Percentiles rank a stretch among this genome's conserved stretches.
Evolutionary conservation across 2,113 vertebrate species (phyloP).

Genomic region (Lucifuga dentata): DNA sequence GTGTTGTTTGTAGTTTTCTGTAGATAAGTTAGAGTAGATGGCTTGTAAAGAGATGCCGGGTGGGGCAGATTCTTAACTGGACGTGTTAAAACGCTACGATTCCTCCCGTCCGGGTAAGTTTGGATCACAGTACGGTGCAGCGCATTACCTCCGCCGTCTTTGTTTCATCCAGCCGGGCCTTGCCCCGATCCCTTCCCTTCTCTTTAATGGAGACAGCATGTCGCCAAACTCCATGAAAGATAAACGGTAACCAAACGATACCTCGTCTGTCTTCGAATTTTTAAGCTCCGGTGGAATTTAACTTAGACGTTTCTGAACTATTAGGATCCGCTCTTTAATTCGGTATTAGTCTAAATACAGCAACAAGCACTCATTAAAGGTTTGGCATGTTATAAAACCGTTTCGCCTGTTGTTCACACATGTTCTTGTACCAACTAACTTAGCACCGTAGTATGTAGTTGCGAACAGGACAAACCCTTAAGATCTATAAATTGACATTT

Average conservation of each 20-base stretch:
- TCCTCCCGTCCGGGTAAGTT: slow-evolving; percentile 78
- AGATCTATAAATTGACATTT: slow-evolving; percentile 25
- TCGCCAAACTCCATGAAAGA: slow-evolving; percentile 50
- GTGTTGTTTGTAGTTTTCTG: background rate
- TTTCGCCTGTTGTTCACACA: background rate
- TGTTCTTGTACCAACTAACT: slow-evolving; percentile 37
- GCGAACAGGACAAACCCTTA: background rate
- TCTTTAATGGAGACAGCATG: slow-evolving; percentile 25
- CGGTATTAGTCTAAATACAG: background rate
- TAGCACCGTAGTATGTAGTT: background rate
- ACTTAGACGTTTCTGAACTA: rapidly evolving
- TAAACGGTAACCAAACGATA: background rate
- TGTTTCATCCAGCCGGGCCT: slow-evolving; percentile 73
- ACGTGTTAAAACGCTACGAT: slow-evolving; percentile 44
- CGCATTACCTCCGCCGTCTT: slow-evolving; percentile 62
- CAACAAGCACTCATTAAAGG: rapidly evolving
- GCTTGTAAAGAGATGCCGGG: slow-evolving; percentile 48
- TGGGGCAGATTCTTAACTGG: slow-evolving; percentile 42
- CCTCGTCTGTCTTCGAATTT: background rate
- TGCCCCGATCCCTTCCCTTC: slow-evolving; percentile 42
- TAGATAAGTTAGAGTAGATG: background rate
- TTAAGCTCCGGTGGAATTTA: rapidly evolving
- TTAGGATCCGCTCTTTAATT: background rate
- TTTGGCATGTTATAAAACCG: background rate
- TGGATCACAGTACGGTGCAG: slow-evolving; percentile 17